Evolutionary conservation across 2,113 vertebrate species (phyloP), one percentile per base, ranked within the genome.

Genomic region (Lepus europaeus): DNA sequence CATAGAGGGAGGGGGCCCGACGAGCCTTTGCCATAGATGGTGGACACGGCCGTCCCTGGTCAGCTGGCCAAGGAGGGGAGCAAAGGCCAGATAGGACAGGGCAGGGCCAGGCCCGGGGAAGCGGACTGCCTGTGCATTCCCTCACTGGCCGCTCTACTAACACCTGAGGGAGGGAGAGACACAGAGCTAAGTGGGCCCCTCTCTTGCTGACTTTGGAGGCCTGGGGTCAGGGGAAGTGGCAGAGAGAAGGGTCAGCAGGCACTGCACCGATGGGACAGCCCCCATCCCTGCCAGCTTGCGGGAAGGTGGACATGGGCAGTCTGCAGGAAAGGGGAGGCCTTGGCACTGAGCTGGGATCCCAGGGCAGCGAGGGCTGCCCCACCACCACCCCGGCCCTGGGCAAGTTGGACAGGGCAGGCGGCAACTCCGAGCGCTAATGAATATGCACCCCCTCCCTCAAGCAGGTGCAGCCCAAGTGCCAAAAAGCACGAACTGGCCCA

Each of bases 41-140:
- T 16, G 14, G 6, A 59, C 45, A 13, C 69, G 17, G 17, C 31
- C 79, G 0, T 6, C 0, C 1, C 0, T 0, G 0, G 12, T 27
- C 70, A n/a, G 72, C 13, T 2, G 31, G 59, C 14, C 29, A 5
- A 22, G 45, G 68, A 14, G 61, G 17, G 1, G 29, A 36, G 25
- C 77, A 3, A 13, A 10, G 0, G 0, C 1, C 51, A 77, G 84
- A 31, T 0, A 36, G 17, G 2, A 33, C 45, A 9, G 13, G 29
- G 39, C 56, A 59, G 56, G 56, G 56, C 12, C 56, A 20, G 45
- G 53, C 27, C 73, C 78, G 29, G 56, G 56, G 56, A 59, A 59
- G 14, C 17, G 56, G 56, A 19, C 14, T 59, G 56, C 56, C 56
- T 16, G 19, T 14, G 56, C 4, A 14, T 59, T 59, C 19, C 19